Evolutionary conservation across 2,888 invertebrate genomes (phyloP).

Genomic region (Cinara cedri): DNA sequence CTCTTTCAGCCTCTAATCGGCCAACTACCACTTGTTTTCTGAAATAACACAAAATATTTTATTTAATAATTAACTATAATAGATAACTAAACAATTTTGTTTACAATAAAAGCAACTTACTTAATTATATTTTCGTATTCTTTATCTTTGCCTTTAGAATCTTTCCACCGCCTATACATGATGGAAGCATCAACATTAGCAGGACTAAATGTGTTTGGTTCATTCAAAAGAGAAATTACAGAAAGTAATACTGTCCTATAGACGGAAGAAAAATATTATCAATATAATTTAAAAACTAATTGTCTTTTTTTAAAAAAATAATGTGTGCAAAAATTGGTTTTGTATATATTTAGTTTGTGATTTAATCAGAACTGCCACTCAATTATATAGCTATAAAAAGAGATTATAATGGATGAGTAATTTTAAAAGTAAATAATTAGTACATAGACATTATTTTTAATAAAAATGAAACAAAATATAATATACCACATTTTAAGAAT

Average conservation of each 20-base stretch:
- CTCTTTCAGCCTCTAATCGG: constrained; percentile 92
- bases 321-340: no score
- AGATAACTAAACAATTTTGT: neutral
- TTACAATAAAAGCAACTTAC: constrained; percentile 65
- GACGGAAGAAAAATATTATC: constrained; percentile 48
- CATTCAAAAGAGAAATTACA: constrained; percentile 97
- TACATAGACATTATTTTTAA: no score
- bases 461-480: no score
- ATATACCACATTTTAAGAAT: no score
- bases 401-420: no score
- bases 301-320: no score
- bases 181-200: constrained; percentile 99
- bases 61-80: constrained; percentile 17
- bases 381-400: no score
- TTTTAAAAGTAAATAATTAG: no score
- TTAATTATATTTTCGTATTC: constrained; percentile 99
- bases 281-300: no score
- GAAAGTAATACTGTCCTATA: constrained; percentile 91
- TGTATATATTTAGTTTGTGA: no score
- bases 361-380: no score
- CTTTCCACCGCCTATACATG: constrained; percentile 98
- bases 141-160: constrained; percentile 96
- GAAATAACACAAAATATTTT: constrained; percentile 57
- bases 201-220: constrained; percentile 99
- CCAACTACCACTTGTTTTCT: constrained; percentile 97